Evolutionary conservation across 2,113 vertebrate species (phyloP).

Genomic region (Phaethon lepturus): DNA sequence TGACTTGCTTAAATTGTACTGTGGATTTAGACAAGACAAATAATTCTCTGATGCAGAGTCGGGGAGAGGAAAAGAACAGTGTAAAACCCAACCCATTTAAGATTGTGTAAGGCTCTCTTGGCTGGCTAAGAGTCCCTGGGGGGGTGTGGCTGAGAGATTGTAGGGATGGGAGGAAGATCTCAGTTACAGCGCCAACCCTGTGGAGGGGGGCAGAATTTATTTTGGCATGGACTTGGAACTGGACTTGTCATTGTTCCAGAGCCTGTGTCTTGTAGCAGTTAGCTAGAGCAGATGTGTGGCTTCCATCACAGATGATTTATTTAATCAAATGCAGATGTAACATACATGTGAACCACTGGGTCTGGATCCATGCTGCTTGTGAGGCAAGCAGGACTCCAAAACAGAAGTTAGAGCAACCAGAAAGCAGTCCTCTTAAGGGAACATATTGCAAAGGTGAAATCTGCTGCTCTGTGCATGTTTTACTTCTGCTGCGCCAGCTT

Average conservation of each 20-base stretch:
- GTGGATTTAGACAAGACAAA: neutral
- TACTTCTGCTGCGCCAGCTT: neutral
- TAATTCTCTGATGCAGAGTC: neutral
- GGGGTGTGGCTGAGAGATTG: neutral
- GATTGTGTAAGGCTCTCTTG: neutral
- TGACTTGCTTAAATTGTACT: neutral
- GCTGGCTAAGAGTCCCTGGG: neutral
- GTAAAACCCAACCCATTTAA: neutral
- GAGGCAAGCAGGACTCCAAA: neutral
- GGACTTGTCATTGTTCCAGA: neutral
- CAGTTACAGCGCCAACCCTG: neutral
- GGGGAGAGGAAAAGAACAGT: neutral
- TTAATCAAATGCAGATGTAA: neutral
- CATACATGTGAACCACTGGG: neutral
- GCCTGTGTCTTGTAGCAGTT: neutral
- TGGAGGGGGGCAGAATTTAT: neutral
- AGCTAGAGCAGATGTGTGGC: neutral
- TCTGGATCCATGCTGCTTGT: neutral
- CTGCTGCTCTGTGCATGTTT: accelerated
- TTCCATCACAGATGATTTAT: neutral
- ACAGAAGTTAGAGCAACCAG: neutral
- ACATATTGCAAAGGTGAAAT: neutral
- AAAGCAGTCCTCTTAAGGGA: neutral
- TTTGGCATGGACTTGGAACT: neutral
- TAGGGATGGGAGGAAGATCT: neutral